Base-by-base conservation (phyloP, 2,888 invertebrate species). In the Pseudanteris insignis region DNA sequence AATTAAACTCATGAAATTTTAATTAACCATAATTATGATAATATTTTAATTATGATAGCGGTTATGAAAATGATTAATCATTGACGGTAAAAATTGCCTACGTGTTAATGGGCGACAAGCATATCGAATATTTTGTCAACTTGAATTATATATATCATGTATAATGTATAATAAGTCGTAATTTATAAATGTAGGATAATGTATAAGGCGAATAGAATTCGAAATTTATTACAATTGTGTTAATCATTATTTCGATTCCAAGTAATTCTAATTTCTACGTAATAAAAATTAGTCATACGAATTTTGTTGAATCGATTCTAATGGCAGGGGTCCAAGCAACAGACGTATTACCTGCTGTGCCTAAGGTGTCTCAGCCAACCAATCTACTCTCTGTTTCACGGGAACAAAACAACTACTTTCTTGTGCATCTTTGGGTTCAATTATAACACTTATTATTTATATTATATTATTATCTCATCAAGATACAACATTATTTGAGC, bases 201-300 rank as follows among this genome's bases (percentile, higher is more conserved):
- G n/a, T n/a, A n/a, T n/a, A 13, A 41, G 28, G 15, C 26, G 10
- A 7, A 18, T 18, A 30, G 29, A 21, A 38, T 38, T 24, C 9
- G 33, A 40, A 40, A 50, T 50, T 50, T 50, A 40, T 33, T 38
- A 40, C 48, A 50, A 54, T 54, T 54, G 36, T 30, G 25, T 37
- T 53, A 38, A 51, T 46, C 40, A 59, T 38, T 40, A 34, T 38
- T 50, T 54, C 15, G 51, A 46, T 28, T 46, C 28, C 36, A 44
- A 26, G 30, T 40, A 48, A 36, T 37, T 44, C 10, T 50, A 48
- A 38, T 33, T 34, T 44, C 50, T 38, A 21, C 40, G 58, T 33
- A 44, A 34, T 61, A 54, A 55, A 65, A 64, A 65, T 64, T 64
- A 64, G 64, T 43, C 55, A 62, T 51, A 59, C 60, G 55, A 59